Evolutionary conservation across 2,113 vertebrate species (phyloP), one percentile per base, ranked within the genome.

Genomic region (Xenus cinereus): DNA sequence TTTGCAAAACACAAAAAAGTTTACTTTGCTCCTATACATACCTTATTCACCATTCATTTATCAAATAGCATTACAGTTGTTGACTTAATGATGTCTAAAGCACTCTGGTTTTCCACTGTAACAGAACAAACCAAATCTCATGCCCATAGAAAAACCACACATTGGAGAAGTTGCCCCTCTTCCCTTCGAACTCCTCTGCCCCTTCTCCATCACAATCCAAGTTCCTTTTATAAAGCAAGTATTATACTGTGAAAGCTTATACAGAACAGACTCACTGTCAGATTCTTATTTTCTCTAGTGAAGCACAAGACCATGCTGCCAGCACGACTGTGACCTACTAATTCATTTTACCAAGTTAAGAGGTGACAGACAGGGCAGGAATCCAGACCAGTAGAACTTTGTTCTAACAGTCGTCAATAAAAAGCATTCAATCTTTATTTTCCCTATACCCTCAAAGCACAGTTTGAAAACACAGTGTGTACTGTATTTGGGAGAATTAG

Each of bases 331-430:
- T 86, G 96, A 97, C 92, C 89, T 75, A 72, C 87, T 89, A 87
- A 96, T 86, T 90, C 80, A 95, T 95, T 96, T 79, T 46, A 93
- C 79, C 15, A 88, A 94, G 89, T 90, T 97, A 96, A 41, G 87
- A 87, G 95, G 96, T 96, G 91, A 96, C 92, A 97, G 96, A 96
- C 84, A 89, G 95, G 94, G 90, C 95, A 97, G 43, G 62, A 96
- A 96, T 91, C 82, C 93, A 80, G 66, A 71, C 63, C 64, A 20
- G 16, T 12, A n/a, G 74, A 93, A 95, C 85, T 77, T 64, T 72
- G 37, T 73, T 96, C 60, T 90, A 79, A 45, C 10, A 62, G 35
- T 45, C 59, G 72, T 96, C 84, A 95, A 85, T 64, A 91, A 66
- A 93, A 92, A 93, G 76, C 80, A 80, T 51, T 91, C 91, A 94